Conservation (phyloP, 2,797 vertebrate species). For the Syncerus caffer region DNA sequence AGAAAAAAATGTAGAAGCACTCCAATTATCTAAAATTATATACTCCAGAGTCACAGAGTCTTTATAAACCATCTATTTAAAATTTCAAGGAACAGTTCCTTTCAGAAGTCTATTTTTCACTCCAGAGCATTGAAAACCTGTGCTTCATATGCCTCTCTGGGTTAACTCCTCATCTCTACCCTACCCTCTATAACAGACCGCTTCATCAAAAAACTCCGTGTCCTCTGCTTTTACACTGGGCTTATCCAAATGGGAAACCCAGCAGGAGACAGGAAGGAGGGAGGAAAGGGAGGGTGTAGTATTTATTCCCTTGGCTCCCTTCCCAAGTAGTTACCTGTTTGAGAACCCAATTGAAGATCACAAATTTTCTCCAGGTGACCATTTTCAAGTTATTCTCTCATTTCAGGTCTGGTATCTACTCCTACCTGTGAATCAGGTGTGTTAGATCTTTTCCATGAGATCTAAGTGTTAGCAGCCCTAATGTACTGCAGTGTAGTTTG, state of each 20-base stretch:
- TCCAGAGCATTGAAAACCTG: neutral
- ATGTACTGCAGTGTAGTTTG: too few species aligned
- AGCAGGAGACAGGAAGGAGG: neutral
- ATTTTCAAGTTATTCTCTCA: neutral
- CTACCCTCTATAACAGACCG: neutral
- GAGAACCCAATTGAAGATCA: neutral
- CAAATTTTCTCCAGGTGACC: neutral
- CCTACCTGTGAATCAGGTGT: neutral
- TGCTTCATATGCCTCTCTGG: too few species aligned
- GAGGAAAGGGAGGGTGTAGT: neutral
- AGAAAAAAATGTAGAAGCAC: constrained; percentile 38
- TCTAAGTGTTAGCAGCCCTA: neutral
- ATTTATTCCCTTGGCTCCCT: neutral
- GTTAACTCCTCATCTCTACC: neutral
- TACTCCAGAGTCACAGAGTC: neutral
- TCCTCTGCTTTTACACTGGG: neutral
- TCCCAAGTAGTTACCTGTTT: neutral
- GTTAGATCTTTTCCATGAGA: neutral
- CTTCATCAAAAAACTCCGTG: neutral
- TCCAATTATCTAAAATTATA: constrained; percentile 51
- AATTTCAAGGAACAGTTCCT: neutral
- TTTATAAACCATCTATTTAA: constrained; percentile 11
- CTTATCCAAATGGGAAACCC: neutral
- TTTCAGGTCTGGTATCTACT: neutral
- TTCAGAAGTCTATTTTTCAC: neutral